Conservation (phyloP, 64 coral and sea anemone species). For the Cladopsammia gracilis region DNA sequence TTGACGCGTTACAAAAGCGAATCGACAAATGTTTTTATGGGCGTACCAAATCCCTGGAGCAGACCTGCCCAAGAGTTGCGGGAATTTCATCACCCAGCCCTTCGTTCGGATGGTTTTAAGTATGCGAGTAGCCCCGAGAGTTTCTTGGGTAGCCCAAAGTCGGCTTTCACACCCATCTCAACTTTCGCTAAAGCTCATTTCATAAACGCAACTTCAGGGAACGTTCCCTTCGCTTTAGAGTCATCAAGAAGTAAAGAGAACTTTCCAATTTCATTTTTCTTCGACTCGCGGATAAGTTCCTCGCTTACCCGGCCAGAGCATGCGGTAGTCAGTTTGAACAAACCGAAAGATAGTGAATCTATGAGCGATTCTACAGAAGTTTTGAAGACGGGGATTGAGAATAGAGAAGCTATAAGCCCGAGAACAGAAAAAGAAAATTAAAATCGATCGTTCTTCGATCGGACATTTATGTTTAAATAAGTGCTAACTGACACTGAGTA, state of each 20-base stretch:
- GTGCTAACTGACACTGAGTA: conserved; percentile 23
- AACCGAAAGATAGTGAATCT: background rate
- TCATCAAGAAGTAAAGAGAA: conserved; percentile 54
- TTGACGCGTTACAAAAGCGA: conserved; percentile 87
- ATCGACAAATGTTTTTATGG: conserved; percentile 63
- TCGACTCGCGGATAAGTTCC: conserved; percentile 37
- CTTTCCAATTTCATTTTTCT: conserved; percentile 60
- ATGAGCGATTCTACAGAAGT: background rate
- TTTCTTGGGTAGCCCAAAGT: conserved; percentile 58
- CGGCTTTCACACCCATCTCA: conserved; percentile 67
- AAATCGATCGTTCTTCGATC: background rate
- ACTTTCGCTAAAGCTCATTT: conserved; percentile 65
- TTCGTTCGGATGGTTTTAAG: conserved; percentile 62
- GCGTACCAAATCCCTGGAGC: conserved; percentile 73
- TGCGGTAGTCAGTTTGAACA: background rate
- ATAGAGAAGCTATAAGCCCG: background rate
- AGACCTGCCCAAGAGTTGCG: conserved; percentile 41
- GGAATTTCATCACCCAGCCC: conserved; percentile 56
- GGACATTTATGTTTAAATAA: conserved; percentile 10
- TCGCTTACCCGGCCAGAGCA: background rate
- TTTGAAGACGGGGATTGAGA: background rate
- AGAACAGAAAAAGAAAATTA: conserved; percentile 41
- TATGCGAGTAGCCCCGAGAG: conserved; percentile 25
- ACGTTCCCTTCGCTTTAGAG: conserved; percentile 58
- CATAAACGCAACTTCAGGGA: conserved; percentile 10